phyloP scores from a whole-genome alignment of 2,888 invertebrate genomes.

The Cetonia aurata region DNA sequence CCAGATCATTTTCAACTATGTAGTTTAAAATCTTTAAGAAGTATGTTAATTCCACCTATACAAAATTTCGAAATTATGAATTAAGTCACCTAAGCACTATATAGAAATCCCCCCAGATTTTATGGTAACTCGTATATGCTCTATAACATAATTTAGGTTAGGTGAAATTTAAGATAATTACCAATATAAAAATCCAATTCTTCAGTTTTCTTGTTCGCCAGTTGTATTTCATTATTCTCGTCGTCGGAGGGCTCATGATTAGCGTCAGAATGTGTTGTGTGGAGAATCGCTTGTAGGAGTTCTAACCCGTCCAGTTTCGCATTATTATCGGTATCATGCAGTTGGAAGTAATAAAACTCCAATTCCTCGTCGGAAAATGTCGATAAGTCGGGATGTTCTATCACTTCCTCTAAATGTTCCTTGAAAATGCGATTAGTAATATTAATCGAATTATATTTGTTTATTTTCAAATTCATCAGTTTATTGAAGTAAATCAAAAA shows the following conservation, averaged over 20 bases:
- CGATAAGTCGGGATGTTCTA: constrained; percentile 70
- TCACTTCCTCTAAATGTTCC: constrained; percentile 64
- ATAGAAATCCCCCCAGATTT: too few relatives aligned
- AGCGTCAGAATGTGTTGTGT: constrained; percentile 75
- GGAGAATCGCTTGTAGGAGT: constrained; percentile 84
- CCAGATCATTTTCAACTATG: too few relatives aligned
- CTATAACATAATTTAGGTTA: not conserved
- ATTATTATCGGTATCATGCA: constrained; percentile 93
- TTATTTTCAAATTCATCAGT: not conserved
- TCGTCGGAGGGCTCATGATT: constrained; percentile 64
- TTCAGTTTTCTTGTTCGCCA: constrained; percentile 64
- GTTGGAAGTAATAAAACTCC: constrained; percentile 87
- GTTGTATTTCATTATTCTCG: constrained; percentile 65
- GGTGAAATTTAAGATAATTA: constrained; percentile 50
- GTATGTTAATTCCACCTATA: too few relatives aligned
- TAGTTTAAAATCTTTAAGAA: too few relatives aligned
- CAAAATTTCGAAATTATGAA: too few relatives aligned
- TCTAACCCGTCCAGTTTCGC: constrained; percentile 91
- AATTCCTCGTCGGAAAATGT: constrained; percentile 88
- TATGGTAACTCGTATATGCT: too few relatives aligned
- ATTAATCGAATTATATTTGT: not conserved
- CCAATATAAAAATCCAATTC: constrained; percentile 68
- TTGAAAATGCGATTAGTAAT: constrained; percentile 44
- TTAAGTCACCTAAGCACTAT: too few relatives aligned
- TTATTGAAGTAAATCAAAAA: too few relatives aligned